Base-by-base conservation (phyloP, 2,888 invertebrate genomes). In the Drosophila infuscata region DNA sequence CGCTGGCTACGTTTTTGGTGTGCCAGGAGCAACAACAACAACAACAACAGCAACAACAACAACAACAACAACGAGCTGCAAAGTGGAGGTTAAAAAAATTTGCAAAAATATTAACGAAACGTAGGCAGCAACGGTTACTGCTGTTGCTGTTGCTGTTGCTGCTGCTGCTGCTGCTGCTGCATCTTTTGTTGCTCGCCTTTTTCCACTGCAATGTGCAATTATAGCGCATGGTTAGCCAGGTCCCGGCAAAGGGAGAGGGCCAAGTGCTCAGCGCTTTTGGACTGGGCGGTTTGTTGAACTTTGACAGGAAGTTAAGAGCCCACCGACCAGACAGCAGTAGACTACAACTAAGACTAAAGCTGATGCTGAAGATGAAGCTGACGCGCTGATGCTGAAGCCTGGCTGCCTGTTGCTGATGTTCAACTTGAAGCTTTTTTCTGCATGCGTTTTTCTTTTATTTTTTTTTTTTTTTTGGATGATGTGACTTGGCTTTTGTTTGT, bases 61-160 rank as follows among this genome's bases (percentile, higher is more conserved):
- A n/a, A 56, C 60, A 38, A 65, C 38, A n/a, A 71, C 64, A 69
- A 76, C 70, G 72, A 87, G 79, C 87, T 87, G 88, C 87, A 88
- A 85, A 85, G 84, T 85, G 83, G 89, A 86, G 87, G 85, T 86
- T 88, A 88, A 83, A 88, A 85, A 85, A 85, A 85, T 85, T 88
- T 88, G 89, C 85, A 85, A 85, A 84, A 85, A 85, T 85, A 85
- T 85, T 85, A 89, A 89, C 85, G 89, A 87, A 89, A 85, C 89
- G 89, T 87, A 88, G 83, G 79, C 84, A 81, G 83, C 83, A 80
- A 77, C 81, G 65, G 78, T 64, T n/a, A n/a, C n/a, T n/a, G n/a
- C n/a, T 61, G 76, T 74, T 69, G 85, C 70, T 67, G 72, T 33
- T 67, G 79, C 59, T 74, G 67, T 15, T n/a, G 25, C 25, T 25